Evolutionary conservation across 2,113 vertebrate genomes (phyloP).

Genomic region (Petaurus breviceps): DNA sequence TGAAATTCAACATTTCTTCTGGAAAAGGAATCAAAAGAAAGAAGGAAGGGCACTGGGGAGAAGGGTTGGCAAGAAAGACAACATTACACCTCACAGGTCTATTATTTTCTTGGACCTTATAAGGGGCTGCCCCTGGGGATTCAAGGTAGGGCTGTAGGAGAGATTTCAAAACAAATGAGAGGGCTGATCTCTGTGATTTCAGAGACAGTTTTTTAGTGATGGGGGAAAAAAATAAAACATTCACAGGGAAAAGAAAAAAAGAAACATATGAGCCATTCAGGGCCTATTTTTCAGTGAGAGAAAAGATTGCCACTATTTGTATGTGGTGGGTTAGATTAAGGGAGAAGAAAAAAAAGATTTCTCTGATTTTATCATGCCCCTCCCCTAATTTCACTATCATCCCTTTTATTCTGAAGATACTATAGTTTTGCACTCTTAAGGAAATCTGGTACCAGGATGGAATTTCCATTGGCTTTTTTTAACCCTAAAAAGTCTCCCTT

Average conservation of each 20-base stretch:
- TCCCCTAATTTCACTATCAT: background rate
- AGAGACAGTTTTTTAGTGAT: background rate
- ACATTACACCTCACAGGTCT: constrained; percentile 63
- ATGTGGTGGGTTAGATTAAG: background rate
- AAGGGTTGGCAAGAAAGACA: constrained; percentile 37
- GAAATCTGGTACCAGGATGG: background rate
- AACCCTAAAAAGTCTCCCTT: background rate
- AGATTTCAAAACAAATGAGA: constrained; percentile 39
- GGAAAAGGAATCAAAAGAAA: constrained; percentile 43
- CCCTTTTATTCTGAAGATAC: background rate
- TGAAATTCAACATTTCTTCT: constrained; percentile 37
- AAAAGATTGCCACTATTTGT: background rate
- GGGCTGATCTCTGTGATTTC: constrained; percentile 37
- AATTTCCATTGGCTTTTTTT: background rate
- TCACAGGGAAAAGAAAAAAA: constrained; percentile 2
- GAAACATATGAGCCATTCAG: background rate
- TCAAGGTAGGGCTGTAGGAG: constrained; percentile 8
- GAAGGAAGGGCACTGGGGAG: constrained; percentile 6
- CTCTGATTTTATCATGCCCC: background rate
- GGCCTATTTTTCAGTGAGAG: background rate
- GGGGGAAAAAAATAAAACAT: background rate
- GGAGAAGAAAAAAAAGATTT: background rate
- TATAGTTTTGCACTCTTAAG: background rate
- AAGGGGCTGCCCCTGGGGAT: constrained; percentile 29
- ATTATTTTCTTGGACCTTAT: constrained; percentile 62